Base-by-base conservation (phyloP, 2,113 vertebrate genomes). In the Phylloscopus trochiloides region DNA sequence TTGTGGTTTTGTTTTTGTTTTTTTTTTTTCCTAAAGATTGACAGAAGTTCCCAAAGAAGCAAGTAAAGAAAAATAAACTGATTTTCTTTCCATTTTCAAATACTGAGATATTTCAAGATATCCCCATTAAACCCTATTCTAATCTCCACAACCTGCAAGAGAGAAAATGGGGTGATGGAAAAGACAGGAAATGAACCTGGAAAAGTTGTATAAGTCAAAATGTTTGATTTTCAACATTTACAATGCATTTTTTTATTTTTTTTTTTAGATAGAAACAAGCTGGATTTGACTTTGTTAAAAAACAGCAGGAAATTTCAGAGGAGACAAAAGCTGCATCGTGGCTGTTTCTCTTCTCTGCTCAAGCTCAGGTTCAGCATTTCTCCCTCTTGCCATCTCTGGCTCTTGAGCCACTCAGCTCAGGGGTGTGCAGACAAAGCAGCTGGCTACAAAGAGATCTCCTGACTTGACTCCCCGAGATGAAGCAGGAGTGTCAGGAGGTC, bases 261-360 rank as follows among this genome's bases (percentile, higher is more conserved):
- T 14, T 40, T 74, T 65, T 71, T 45, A 54, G 50, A 71, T 18
- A 55, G 34, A 66, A 88, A 66, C 24, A 85, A 89, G 51, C 5
- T 36, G 5, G 7, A 24, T 85, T 90, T 62, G 11, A 57, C n/a
- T 63, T 32, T 14, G n/a, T 25, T 50, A 9, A 45, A 66, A 82
- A 61, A 32, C 21, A 78, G 26, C 40, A 62, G 32, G 12, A 63
- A 45, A 34, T 31, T 94, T 70, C 14, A 16, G 19, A 3, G 3
- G n/a, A 67, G 15, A 52, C 0, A 1, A 22, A 24, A 62, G 10
- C 31, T 52, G 10, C 32, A 34, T 36, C 7, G 2, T 6, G 25
- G 31, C 24, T 78, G 14, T 71, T 88, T 75, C 55, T 28, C 25
- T 38, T 34, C 50, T 26, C 58, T 74, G n/a, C 31, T 71, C 6